Evolutionary conservation across 2,113 vertebrate genomes (phyloP).

Genomic region (Semicossyphus pulcher): DNA sequence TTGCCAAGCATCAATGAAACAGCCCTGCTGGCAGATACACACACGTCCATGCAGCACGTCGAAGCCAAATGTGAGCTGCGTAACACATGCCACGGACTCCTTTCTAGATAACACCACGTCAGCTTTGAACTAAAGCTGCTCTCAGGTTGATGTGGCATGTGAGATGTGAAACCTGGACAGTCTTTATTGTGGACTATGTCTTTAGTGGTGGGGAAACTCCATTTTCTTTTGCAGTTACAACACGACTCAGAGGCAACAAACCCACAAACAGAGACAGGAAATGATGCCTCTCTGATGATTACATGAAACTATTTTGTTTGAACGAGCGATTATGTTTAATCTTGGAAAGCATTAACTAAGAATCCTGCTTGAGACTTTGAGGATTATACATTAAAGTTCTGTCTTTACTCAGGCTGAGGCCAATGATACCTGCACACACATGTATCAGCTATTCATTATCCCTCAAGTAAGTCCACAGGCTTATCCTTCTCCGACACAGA

Average conservation of each 20-base stretch:
- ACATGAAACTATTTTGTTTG: too few relatives aligned
- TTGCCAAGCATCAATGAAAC: conserved; percentile 31
- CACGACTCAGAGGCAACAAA: conserved; percentile 16
- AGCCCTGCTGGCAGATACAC: conserved; percentile 31
- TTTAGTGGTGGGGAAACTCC: not conserved
- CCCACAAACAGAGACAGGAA: not conserved
- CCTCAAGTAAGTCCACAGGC: not conserved
- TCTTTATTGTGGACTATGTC: not conserved
- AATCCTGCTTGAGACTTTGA: conserved; percentile 1
- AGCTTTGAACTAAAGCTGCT: conserved; percentile 12
- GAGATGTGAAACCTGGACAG: conserved; percentile 7
- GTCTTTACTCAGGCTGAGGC: not conserved
- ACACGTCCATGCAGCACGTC: conserved; percentile 31
- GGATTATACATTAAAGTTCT: not conserved
- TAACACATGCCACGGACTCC: conserved; percentile 5
- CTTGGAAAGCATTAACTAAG: not conserved
- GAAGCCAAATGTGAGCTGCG: conserved; percentile 24
- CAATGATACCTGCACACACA: not conserved
- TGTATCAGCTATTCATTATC: not conserved
- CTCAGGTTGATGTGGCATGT: conserved; percentile 5
- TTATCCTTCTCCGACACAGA: not conserved
- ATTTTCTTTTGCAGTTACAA: conserved; percentile 10
- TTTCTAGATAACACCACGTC: conserved; percentile 6
- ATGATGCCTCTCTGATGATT: not conserved
- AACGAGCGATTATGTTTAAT: too few relatives aligned